Evolutionary conservation across 2,888 invertebrate genomes (phyloP), one percentile per base, ranked within the genome.

Genomic region (Crossocerus cetratus): DNA sequence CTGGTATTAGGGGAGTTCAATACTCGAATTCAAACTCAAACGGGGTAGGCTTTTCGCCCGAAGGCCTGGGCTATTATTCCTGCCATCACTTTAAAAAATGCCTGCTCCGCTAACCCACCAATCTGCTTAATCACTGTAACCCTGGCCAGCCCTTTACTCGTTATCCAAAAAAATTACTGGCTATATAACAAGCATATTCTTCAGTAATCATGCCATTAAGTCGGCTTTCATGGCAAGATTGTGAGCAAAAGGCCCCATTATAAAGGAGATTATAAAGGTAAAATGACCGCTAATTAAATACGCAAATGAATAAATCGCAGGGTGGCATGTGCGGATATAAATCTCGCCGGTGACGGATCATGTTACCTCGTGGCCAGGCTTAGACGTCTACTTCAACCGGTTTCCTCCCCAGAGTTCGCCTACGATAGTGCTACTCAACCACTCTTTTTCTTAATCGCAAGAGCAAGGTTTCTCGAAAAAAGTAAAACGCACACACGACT

Each of bases 251-350:
- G 14, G 49, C 14, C 49, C 49, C 14, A 16, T 58, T 44, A 43
- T 18, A 13, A 43, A 21, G 18, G 20, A 49, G 11, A 49, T 11
- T n/a, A 42, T 42, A n/a, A 4, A 32, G 11, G 32, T n/a, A 32
- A 32, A 32, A 13, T 21, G 58, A 21, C 8, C 44, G 43, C 4
- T 16, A 42, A 21, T n/a, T 42, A 58, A 58, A 18, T 43, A 43
- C 18, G 16, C 49, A 43, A 43, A 60, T 22, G 45, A 60, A 60
- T 60, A 45, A 45, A 60, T 60, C n/a, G 21, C 43, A 49, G 20
- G 60, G 45, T 54, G 53, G 32, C 62, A 62, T 53, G n/a, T 16
- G 23, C 49, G n/a, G 54, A 3, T 8, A 54, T 62, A 62, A 62
- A 62, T 53, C 32, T 8, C n/a, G 42, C 8, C 18, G 8, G 8